Evolutionary conservation across 2,888 invertebrate genomes (phyloP), one percentile per base, ranked within the genome.

Genomic region (Corbicula japonica): DNA sequence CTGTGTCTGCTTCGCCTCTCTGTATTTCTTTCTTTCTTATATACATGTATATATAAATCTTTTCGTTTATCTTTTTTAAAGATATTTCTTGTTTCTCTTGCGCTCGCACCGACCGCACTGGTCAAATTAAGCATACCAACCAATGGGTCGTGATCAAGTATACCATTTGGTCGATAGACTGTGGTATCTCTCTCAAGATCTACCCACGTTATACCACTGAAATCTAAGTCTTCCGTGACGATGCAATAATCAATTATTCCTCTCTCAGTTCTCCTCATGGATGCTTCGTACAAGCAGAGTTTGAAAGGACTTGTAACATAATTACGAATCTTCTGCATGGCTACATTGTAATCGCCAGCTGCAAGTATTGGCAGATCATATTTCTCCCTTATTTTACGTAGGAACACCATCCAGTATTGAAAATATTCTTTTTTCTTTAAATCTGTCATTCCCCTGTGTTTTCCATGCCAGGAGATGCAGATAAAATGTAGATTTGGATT

Each of bases 401-500:
- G 34, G 46, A 82, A 82, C 44, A 72, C 77, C 68, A 82, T 61
- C 12, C 61, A 52, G 34, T 77, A 72, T 32, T 68, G 52, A 46
- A 82, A 82, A 26, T 68, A 71, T 28, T 62, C 56, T 32, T 54
- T 52, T 63, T 69, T 76, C 12, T 62, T 52, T 1, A 44, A 15
- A 23, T 68, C 61, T 60, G 50, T 50, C 28, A 65, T 56, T 46
- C 38, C 23, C 1, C 61, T 58, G 15, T 48, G 71, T 4, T 46
- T 35, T 21, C 81, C 81, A 23, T 77, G 76, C 81, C 77, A 81
- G 3, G 81, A 81, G 44, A 81, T 71, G 61, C 76, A 77, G 26
- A 81, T 71, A n/a, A 81, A 77, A 23, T 77, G 56, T 28, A 74
- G 30, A 44, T 52, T 38, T 21, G 76, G 69, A 12, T 58, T 38